Evolutionary conservation across 2,888 invertebrate genomes (phyloP), one percentile per base, ranked within the genome.

Genomic region (Blera fallax): DNA sequence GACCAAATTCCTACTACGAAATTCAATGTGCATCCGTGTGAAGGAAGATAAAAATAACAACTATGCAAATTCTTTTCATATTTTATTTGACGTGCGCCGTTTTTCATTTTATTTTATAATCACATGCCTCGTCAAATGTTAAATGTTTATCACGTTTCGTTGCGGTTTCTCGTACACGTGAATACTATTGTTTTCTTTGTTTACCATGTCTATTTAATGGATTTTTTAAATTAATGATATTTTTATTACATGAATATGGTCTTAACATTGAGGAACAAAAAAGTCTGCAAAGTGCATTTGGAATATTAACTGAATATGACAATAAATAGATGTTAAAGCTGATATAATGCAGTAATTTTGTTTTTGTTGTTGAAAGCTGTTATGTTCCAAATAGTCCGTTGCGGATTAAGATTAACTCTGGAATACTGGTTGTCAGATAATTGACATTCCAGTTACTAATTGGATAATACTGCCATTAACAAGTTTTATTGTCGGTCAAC

Each of bases 111-210:
- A 43, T 43, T 29, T 50, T 52, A 10, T 37, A 16, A 14, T 58
- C 18, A 58, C 27, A 58, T 32, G 18, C 16, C 37, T 65, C 8
- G n/a, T 40, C n/a, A 43, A 56, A 40, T 48, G 40, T 18, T 50
- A 29, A 29, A 32, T 58, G 48, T 58, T 32, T 11, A 60, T 79
- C 65, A 79, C 65, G 79, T 73, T 73, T 73, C 27, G 14, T 65
- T 43, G 65, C 32, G 18, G 62, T 45, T 34, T 52, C 45, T 62
- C 34, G 32, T n/a, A 32, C 48, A 79, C 79, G 79, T 79, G 72
- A 65, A 50, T 48, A 29, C 14, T 11, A 29, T 21, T 11, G n/a
- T 37, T n/a, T 7, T 11, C 52, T 60, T 50, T 77, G 40, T 56
- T 65, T 6, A 11, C 2, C 3, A 45, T 14, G 37, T 18, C n/a